These are phyloP conservation scores for Galeruca laticollis DNA, from an alignment of 2,888 invertebrate species.

Conservation along the genomic window DNA sequence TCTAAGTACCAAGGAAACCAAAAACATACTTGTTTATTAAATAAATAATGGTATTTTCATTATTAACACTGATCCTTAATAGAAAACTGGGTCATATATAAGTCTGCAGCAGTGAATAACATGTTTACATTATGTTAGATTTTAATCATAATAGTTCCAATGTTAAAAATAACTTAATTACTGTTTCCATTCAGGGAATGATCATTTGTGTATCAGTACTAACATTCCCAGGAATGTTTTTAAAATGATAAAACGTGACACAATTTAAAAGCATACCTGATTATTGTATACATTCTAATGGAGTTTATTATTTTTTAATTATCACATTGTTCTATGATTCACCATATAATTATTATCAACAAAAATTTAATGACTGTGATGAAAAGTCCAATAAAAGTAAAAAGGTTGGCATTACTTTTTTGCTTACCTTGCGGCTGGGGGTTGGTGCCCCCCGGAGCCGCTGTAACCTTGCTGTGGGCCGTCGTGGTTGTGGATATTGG, in stretches of 20 bases:
- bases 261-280: not conserved
- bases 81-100: not conserved
- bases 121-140: not conserved
- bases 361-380: constrained; percentile 21
- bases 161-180: constrained; percentile 3
- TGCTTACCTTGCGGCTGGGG: constrained; percentile 73
- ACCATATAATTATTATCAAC: not conserved
- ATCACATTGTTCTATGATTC: not conserved
- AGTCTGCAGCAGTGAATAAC: not conserved
- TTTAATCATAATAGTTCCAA: not conserved
- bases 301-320: not conserved
- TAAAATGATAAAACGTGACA: not conserved
- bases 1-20: too few relatives aligned
- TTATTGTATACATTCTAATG: not conserved
- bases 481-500: constrained; percentile 76
- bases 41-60: not conserved
- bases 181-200: constrained; percentile 1
- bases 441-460: constrained; percentile 81
- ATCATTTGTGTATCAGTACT: not conserved
- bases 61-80: not conserved
- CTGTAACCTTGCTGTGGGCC: constrained; percentile 85
- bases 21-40: too few relatives aligned
- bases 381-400: constrained; percentile 23
- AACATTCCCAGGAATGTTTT: constrained; percentile 1
- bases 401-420: constrained; percentile 60